Evolutionary conservation across 2,888 invertebrate species (phyloP).

Genomic region (Escarpia spicata): DNA sequence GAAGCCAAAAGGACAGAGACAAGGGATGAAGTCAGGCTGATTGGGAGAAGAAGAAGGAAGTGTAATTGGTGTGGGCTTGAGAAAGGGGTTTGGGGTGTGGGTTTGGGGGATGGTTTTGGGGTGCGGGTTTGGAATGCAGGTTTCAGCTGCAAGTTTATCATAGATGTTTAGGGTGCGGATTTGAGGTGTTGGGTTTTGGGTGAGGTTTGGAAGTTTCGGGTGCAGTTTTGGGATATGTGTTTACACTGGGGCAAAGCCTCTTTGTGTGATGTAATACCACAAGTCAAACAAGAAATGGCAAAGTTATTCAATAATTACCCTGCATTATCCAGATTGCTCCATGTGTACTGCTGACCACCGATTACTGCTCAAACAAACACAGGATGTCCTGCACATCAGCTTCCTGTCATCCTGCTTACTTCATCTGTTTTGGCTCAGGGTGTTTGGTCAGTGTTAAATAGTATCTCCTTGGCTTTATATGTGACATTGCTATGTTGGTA

Average conservation of each 20-base stretch:
- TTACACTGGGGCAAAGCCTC: not conserved
- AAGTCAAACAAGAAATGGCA: not conserved
- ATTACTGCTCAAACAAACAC: not conserved
- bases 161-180: no score
- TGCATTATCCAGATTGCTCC: constrained; percentile 9
- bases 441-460: not conserved
- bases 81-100: not conserved
- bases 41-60: no score
- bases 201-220: no score
- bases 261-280: not conserved
- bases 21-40: no score
- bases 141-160: no score
- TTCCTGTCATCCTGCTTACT: not conserved
- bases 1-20: not conserved
- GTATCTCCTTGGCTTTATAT: not conserved
- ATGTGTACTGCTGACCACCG: not conserved
- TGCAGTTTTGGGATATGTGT: no score
- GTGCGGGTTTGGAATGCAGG: no score
- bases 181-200: no score
- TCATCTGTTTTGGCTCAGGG: not conserved
- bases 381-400: not conserved
- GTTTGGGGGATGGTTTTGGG: not conserved
- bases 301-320: not conserved
- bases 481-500: not conserved
- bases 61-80: no score